These are phyloP conservation scores for Amphiprion ocellaris DNA, from an alignment of 2,113 vertebrate genomes.

Conservation along the genomic window DNA sequence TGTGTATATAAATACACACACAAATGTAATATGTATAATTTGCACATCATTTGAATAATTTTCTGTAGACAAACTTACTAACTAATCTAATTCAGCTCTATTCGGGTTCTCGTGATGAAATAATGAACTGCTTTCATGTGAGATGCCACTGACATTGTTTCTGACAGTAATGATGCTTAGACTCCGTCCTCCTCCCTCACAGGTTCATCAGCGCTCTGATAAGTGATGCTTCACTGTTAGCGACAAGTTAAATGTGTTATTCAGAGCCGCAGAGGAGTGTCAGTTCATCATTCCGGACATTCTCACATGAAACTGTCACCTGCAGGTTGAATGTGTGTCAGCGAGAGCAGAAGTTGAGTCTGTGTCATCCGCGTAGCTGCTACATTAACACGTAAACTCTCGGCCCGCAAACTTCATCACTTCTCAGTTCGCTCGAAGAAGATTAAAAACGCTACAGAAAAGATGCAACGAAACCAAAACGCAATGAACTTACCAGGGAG, in stretches of 20 bases:
- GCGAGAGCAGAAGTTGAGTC: neutral
- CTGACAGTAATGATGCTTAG: no score
- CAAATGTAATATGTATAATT: no score
- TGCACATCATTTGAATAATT: neutral
- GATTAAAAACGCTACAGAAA: neutral
- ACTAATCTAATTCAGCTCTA: neutral
- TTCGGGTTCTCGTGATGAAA: no score
- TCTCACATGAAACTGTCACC: neutral
- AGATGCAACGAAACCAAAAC: neutral
- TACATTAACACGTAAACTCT: neutral
- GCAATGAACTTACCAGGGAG: slow-evolving; percentile 43
- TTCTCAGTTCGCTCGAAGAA: neutral
- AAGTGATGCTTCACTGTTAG: neutral
- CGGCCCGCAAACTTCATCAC: slow-evolving; percentile 23
- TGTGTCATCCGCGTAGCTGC: neutral
- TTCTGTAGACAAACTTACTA: neutral
- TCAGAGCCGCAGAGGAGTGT: neutral
- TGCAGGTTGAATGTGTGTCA: neutral
- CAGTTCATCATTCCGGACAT: neutral
- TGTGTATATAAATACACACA: no score
- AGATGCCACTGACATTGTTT: no score
- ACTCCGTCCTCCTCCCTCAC: neutral
- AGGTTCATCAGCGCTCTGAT: neutral
- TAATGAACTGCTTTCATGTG: neutral
- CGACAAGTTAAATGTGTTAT: no score